Percentiles rank a stretch among this genome's conserved stretches.
These are phyloP conservation scores for Callocephalon fimbriatum DNA, from an alignment of 2,113 vertebrate species.

Conservation along the genomic window DNA sequence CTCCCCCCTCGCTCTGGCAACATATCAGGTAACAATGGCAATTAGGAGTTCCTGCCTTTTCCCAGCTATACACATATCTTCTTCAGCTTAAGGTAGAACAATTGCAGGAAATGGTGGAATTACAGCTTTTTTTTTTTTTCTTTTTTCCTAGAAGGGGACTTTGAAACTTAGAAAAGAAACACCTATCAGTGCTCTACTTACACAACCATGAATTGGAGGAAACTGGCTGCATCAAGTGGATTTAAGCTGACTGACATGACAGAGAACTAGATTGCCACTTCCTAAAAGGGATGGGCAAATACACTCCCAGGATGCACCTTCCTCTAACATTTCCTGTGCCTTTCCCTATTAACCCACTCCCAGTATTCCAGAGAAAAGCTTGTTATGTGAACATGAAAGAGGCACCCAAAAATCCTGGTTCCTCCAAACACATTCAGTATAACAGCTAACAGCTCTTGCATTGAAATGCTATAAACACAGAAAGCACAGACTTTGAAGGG, in stretches of 20 bases:
- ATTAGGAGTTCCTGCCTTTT: constrained; percentile 76
- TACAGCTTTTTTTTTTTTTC: constrained; percentile 65
- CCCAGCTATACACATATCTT: constrained; percentile 71
- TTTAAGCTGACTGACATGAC: constrained; percentile 73
- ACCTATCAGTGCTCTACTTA: constrained; percentile 71
- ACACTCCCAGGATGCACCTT: constrained; percentile 79
- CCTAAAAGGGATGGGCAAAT: constrained; percentile 71
- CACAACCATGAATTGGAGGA: constrained; percentile 79
- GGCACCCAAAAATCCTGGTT: neutral
- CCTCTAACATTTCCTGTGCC: constrained; percentile 72
- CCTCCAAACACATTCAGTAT: neutral
- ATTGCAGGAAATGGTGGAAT: constrained; percentile 84
- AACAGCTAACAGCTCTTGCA: neutral
- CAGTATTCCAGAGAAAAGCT: neutral
- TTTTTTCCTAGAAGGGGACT: constrained; percentile 75
- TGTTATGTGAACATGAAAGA: neutral
- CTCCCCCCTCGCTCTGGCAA: constrained; percentile 56
- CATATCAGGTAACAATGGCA: constrained; percentile 75
- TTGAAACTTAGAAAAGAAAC: constrained; percentile 71
- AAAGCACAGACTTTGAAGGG: neutral
- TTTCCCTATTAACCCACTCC: constrained; percentile 47
- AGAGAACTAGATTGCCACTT: constrained; percentile 73
- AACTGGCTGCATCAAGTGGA: constrained; percentile 66
- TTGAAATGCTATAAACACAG: neutral
- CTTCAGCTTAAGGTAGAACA: constrained; percentile 81